phyloP scores from a whole-genome alignment of 2,113 vertebrate species.

The Alouatta palliata region DNA sequence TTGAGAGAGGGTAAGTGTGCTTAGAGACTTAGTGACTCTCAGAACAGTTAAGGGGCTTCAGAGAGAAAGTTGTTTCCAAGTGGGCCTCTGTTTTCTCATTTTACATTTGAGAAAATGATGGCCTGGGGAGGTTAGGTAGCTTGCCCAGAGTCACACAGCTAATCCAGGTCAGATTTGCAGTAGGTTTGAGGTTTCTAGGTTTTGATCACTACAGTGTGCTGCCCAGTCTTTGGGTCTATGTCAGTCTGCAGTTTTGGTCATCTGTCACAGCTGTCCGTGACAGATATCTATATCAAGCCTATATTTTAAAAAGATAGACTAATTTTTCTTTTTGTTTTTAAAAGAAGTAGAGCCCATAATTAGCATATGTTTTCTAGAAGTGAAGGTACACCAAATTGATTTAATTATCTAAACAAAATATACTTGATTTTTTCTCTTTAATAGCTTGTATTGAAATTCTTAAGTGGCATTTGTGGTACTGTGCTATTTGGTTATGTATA shows the following conservation, averaged over 20 bases:
- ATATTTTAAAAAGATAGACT: neutral
- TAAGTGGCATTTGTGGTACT: neutral
- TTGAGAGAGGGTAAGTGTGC: neutral
- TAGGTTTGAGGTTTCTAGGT: neutral
- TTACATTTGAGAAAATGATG: neutral
- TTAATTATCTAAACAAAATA: neutral
- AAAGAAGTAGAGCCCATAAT: neutral
- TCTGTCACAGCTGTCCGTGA: neutral
- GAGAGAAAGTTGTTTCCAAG: neutral
- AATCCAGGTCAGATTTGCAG: neutral
- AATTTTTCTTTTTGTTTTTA: neutral
- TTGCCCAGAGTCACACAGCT: neutral
- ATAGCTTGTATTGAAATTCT: constrained; percentile 15
- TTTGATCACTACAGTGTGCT: neutral
- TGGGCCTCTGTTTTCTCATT: neutral
- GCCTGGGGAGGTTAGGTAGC: neutral
- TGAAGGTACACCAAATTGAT: neutral
- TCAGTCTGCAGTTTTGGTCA: neutral
- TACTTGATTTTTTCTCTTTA: neutral
- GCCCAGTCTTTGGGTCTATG: neutral
- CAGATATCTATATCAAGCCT: neutral
- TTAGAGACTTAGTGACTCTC: neutral
- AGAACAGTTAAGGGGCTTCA: neutral
- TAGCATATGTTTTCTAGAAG: constrained; percentile 23
- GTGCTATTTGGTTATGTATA: neutral